Conservation (phyloP, 1,140 invertebrate species). For the Forficula auricularia region DNA sequence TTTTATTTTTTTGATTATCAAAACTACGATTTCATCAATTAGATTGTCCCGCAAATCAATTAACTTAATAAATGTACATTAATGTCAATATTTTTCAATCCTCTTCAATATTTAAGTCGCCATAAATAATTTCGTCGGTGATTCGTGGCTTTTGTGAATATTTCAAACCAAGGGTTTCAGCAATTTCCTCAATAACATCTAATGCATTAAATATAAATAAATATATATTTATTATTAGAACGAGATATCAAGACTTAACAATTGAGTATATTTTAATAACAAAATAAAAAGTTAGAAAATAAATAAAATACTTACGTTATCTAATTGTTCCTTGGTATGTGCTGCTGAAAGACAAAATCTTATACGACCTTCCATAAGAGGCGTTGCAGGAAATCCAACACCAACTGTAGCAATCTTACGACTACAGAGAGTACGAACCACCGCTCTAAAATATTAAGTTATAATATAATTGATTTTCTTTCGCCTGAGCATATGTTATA, state of each 20-base stretch:
- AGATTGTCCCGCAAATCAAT: too few relatives aligned
- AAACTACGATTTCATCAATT: too few relatives aligned
- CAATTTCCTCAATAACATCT: slow-evolving; percentile 47
- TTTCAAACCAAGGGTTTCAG: slow-evolving; percentile 47
- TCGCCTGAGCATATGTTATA: too few relatives aligned
- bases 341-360: slow-evolving; percentile 91
- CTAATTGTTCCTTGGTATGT: slow-evolving; percentile 89
- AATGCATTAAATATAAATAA: slow-evolving; percentile 33
- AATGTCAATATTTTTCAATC: too few relatives aligned
- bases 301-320: slow-evolving; percentile 44
- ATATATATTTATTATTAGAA: slow-evolving; percentile 1
- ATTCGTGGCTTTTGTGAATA: slow-evolving; percentile 35
- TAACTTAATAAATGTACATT: too few relatives aligned
- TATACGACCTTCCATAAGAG: slow-evolving; percentile 80
- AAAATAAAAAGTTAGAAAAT: not conserved
- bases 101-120: too few relatives aligned
- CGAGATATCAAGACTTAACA: not conserved
- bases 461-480: slow-evolving; percentile 9
- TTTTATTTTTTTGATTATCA: too few relatives aligned
- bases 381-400: slow-evolving; percentile 96
- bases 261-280: not conserved
- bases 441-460: slow-evolving; percentile 40
- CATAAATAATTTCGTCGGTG: too few relatives aligned
- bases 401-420: slow-evolving; percentile 82
- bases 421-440: slow-evolving; percentile 65